Evolutionary conservation across 2,797 vertebrate species (phyloP).

Genomic region (Sebastes cheni): DNA sequence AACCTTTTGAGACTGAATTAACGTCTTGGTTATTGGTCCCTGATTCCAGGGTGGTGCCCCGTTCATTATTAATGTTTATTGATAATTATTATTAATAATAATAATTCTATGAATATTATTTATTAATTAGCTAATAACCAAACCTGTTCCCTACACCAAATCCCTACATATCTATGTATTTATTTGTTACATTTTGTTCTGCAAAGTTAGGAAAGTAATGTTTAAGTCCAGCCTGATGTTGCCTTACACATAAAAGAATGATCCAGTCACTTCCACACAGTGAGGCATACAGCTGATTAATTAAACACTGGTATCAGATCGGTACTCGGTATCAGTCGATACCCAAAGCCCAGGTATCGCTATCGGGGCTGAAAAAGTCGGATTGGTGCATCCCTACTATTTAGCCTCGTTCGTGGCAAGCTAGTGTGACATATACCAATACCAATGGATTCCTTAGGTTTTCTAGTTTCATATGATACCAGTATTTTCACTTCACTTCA

Average conservation of each 20-base stretch:
- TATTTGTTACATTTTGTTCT: background rate
- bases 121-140: background rate
- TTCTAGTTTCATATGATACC: too few species aligned
- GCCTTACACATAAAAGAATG: slow-evolving; percentile 3
- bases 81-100: background rate
- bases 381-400: too few species aligned
- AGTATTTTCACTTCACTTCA: background rate
- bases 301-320: background rate
- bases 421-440: too few species aligned
- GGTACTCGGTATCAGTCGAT: background rate
- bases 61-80: background rate
- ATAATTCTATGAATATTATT: background rate
- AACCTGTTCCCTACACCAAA: background rate
- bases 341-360: background rate
- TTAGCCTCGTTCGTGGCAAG: too few species aligned
- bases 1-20: too few species aligned
- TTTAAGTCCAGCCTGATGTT: background rate
- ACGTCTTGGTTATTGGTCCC: too few species aligned
- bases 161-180: background rate
- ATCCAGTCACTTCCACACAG: background rate
- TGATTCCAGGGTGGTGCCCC: too few species aligned
- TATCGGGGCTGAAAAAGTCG: background rate
- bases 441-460: background rate
- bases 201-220: background rate
- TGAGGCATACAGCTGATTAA: slow-evolving; percentile 5